Evolutionary conservation across 2,888 invertebrate genomes (phyloP).

Genomic region (Campoplex capitator): DNA sequence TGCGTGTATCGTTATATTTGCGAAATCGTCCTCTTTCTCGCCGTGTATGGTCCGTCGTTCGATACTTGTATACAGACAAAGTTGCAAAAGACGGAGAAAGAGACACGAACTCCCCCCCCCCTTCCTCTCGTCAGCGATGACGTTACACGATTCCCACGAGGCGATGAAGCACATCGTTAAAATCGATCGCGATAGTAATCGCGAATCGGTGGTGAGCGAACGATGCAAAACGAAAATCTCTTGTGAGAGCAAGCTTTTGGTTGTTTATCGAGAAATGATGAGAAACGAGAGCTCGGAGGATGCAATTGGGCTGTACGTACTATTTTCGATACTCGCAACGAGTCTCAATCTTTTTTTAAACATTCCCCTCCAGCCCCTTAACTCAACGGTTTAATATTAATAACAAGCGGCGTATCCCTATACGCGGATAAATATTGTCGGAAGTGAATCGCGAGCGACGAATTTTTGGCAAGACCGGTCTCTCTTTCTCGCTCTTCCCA

Average conservation of each 20-base stretch:
- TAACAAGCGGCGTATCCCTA: slow-evolving; percentile 6
- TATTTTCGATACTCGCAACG: slow-evolving; percentile 37
- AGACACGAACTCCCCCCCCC: not conserved
- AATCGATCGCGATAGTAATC: not conserved
- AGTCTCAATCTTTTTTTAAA: slow-evolving; percentile 57
- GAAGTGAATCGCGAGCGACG: slow-evolving; percentile 52
- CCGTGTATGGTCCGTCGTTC: slow-evolving; percentile 33
- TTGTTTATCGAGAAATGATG: not conserved
- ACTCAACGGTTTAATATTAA: slow-evolving; percentile 4
- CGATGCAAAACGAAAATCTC: not conserved
- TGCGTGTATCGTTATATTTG: slow-evolving; percentile 22
- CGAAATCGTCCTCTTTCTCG: slow-evolving; percentile 47
- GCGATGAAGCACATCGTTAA: not conserved
- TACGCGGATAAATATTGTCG: slow-evolving; percentile 54
- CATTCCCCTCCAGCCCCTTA: not conserved
- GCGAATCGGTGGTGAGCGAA: not conserved
- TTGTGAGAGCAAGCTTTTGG: not conserved
- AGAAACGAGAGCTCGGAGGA: slow-evolving; percentile 5
- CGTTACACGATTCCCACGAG: slow-evolving; percentile 16
- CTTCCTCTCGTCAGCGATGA: slow-evolving; percentile 6
- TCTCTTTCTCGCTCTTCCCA: slow-evolving; percentile 12
- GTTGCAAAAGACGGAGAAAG: slow-evolving; percentile 43
- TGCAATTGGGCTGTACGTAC: slow-evolving; percentile 20
- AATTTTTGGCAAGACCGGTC: slow-evolving; percentile 54
- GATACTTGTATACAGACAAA: slow-evolving; percentile 11